These are phyloP conservation scores for crab-eating macaque (Macaca fascicularis) DNA, from an alignment of 2,113 vertebrate genomes.

Conservation along the genomic window DNA sequence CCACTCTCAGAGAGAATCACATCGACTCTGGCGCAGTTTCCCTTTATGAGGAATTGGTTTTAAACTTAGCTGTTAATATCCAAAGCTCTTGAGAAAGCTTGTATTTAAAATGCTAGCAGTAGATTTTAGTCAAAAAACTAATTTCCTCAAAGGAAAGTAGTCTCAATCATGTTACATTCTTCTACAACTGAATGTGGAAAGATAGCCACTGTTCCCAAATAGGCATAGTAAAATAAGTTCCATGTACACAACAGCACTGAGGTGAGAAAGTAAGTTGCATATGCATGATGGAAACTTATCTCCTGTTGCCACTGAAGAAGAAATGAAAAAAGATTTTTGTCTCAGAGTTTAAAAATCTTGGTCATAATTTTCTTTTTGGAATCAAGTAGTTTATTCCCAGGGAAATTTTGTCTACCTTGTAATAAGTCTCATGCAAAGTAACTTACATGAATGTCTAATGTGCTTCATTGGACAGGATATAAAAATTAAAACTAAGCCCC, in stretches of 20 bases:
- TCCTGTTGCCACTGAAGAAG: not conserved
- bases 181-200: not conserved
- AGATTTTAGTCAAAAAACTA: constrained; percentile 46
- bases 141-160: constrained; percentile 55
- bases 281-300: not conserved
- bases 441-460: constrained; percentile 24
- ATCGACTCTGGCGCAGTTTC: not conserved
- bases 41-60: constrained; percentile 43
- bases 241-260: not conserved
- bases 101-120: constrained; percentile 24
- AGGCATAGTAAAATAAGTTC: not conserved
- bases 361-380: constrained; percentile 12
- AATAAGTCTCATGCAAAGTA: not conserved
- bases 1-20: not conserved
- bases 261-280: not conserved
- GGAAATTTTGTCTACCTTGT: not conserved
- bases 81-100: constrained; percentile 31
- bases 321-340: not conserved
- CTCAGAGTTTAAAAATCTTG: not conserved
- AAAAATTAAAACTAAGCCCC: constrained; percentile 72
- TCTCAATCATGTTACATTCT: not conserved
- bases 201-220: not conserved
- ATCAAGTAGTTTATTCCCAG: constrained; percentile 23
- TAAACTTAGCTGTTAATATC: constrained; percentile 54
- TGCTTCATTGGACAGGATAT: constrained; percentile 42